Evolutionary conservation across 2,797 vertebrate species (phyloP), one percentile per base, ranked within the genome.

Genomic region (Sebastes goodei): DNA sequence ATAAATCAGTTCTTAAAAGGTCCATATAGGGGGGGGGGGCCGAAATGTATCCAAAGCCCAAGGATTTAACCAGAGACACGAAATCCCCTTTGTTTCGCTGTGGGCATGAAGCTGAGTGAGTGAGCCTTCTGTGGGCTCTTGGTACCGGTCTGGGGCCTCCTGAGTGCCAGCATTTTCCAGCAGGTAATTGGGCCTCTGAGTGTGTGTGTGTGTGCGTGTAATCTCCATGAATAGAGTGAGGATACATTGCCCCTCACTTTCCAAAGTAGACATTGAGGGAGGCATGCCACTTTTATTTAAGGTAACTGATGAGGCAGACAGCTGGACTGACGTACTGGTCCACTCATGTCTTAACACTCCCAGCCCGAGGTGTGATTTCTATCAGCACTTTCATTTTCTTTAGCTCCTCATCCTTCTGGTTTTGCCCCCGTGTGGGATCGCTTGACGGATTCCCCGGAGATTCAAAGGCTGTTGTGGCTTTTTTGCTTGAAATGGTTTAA

Each of bases 81-180:
- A 95, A 95, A 95, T 95, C 93, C 92, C 78, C 82, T 94, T 95
- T 94, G 94, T 95, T 94, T 95, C 78, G 72, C 92, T 90, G 85
- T 86, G 90, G 87, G 85, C 83, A 82, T 84, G 88, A 72, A 76
- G 71, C 80, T 67, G 84, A 86, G 71, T 62, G 83, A 85, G 82
- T 49, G 86, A 89, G 85, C 75, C 85, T 71, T 86, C 80, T 86
- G 88, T 89, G 85, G 86, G 80, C 80, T 88, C 86, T 87, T 57
- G 76, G 82, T 91, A 76, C 79, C 62, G 30, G 83, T 83, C 83
- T 88, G 80, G 71, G 80, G 91, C 77, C 80, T 89, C 78, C 42
- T 77, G 76, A 74, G 87, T 81, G 85, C 90, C 83, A 88, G 91
- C 71, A 79, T 92, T 91, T 92, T 90, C 85, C 89, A 90, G 90